Percentiles rank a stretch among this genome's conserved stretches.
phyloP scores from a whole-genome alignment of 2,113 vertebrate species.

The Gambusia holbrooki region DNA sequence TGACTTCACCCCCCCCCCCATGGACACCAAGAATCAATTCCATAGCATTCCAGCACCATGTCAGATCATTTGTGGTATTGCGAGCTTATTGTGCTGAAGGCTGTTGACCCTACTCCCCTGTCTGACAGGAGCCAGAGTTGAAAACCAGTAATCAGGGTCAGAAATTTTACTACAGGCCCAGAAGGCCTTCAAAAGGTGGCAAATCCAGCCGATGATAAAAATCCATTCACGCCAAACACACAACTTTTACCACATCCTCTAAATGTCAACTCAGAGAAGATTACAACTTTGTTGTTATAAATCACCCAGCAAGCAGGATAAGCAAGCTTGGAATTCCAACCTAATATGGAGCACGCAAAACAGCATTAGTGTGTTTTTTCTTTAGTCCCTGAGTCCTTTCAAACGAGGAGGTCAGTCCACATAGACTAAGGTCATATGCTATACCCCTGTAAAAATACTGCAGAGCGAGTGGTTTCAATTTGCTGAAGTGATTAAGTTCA shows the following conservation, averaged over 20 bases:
- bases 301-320: constrained; percentile 61
- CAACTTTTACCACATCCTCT: constrained; percentile 67
- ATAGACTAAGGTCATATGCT: constrained; percentile 81
- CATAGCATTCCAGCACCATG: constrained; percentile 40
- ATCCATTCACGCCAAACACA: constrained; percentile 64
- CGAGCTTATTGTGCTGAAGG: constrained; percentile 55
- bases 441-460: constrained; percentile 84
- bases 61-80: constrained; percentile 55
- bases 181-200: constrained; percentile 72
- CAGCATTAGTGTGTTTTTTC: constrained; percentile 62
- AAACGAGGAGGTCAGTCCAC: constrained; percentile 75
- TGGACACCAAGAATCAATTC: constrained; percentile 39
- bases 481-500: constrained; percentile 92
- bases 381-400: constrained; percentile 66
- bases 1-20: constrained; percentile 10
- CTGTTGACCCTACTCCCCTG: constrained; percentile 67
- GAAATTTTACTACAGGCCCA: constrained; percentile 68
- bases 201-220: constrained; percentile 68
- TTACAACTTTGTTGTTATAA: constrained; percentile 59
- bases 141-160: constrained; percentile 74
- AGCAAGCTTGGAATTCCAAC: constrained; percentile 51
- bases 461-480: constrained; percentile 92
- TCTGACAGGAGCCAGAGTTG: constrained; percentile 72
- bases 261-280: constrained; percentile 66
- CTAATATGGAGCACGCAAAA: constrained; percentile 54